A percentile compares a stretch with the other conserved stretches of the same genome.
Conservation (phyloP, 2,797 vertebrate genomes). For the Melanotaenia maccullochi region DNA sequence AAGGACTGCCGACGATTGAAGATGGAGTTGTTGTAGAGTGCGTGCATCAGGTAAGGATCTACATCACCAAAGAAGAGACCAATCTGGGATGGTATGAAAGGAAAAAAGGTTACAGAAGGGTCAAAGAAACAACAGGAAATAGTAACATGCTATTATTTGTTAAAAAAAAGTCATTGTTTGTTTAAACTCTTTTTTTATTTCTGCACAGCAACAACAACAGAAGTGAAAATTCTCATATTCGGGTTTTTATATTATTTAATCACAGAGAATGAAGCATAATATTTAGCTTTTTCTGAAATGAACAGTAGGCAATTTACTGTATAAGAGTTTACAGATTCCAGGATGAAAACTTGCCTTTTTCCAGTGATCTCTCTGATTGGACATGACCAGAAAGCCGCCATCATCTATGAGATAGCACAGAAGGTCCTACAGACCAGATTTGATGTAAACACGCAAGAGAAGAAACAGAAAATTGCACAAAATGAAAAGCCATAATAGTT, state of each 20-base stretch:
- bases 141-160: background rate
- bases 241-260: background rate
- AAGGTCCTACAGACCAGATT: slow-evolving; percentile 84
- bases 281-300: background rate
- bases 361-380: slow-evolving; percentile 97
- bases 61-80: slow-evolving; percentile 98
- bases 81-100: slow-evolving; percentile 79
- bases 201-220: background rate
- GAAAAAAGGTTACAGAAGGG: background rate
- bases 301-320: background rate
- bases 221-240: background rate
- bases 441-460: background rate
- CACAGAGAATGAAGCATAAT: background rate
- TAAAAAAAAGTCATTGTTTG: background rate
- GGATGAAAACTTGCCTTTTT: slow-evolving; percentile 84
- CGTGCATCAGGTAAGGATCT: slow-evolving; percentile 95
- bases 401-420: slow-evolving; percentile 97
- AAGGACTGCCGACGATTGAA: slow-evolving; percentile 92
- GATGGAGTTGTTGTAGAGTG: slow-evolving; percentile 97
- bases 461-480: background rate
- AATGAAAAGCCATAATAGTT: background rate
- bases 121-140: background rate
- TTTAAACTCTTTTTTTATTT: background rate
- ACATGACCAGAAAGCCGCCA: slow-evolving; percentile 97
- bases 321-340: background rate